These are phyloP conservation scores for Ophion obscuratus DNA, from an alignment of 2,888 invertebrate species.

Conservation along the genomic window DNA sequence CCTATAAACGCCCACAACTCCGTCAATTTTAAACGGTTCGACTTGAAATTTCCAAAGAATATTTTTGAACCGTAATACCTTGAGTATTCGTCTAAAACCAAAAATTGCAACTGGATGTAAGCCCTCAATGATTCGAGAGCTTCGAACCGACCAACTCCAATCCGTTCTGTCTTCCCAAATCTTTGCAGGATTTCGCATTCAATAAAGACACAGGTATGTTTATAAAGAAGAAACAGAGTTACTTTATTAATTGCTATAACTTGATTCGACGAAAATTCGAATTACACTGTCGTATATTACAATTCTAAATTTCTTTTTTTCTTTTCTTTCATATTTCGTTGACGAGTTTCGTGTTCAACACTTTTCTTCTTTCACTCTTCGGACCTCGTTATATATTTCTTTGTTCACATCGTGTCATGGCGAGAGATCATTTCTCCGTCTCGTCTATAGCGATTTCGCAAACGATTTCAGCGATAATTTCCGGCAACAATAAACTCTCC, in stretches of 20 bases:
- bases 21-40: too few species aligned
- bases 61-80: too few species aligned
- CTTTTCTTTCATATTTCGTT: slow-evolving; percentile 55
- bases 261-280: slow-evolving; percentile 75
- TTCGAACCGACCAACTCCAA: background rate
- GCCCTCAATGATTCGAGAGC: background rate
- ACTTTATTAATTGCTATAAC: slow-evolving; percentile 78
- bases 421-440: slow-evolving; percentile 5
- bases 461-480: background rate
- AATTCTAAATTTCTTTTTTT: slow-evolving; percentile 66
- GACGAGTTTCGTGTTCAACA: slow-evolving; percentile 44
- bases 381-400: slow-evolving; percentile 42
- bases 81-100: too few species aligned
- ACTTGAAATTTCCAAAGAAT: too few species aligned
- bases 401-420: slow-evolving; percentile 60
- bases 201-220: slow-evolving; percentile 9
- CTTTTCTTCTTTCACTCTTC: slow-evolving; percentile 44
- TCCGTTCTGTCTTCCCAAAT: background rate
- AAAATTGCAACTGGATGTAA: too few species aligned
- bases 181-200: background rate
- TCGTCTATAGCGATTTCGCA: background rate
- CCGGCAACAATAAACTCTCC: background rate
- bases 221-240: slow-evolving; percentile 75
- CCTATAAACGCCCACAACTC: too few species aligned
- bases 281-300: slow-evolving; percentile 75